A percentile compares a stretch with the other conserved stretches of the same genome.
These are phyloP conservation scores for Alloscopus bannaensis DNA, from an alignment of 2,888 invertebrate genomes.

Conservation along the genomic window DNA sequence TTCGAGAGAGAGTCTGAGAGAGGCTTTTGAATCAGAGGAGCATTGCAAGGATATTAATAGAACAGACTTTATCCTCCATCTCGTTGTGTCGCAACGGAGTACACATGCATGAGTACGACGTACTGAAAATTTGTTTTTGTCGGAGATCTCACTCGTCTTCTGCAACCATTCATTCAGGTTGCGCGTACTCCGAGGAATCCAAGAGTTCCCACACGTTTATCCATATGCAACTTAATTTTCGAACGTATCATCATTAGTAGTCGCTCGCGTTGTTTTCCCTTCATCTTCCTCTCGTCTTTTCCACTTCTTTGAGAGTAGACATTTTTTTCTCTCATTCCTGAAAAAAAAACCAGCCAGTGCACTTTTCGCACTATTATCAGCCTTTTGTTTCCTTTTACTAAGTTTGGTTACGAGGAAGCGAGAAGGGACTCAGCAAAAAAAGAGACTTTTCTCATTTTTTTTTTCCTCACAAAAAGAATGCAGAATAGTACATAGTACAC, in stretches of 20 bases:
- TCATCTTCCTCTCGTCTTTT: background rate
- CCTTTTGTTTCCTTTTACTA: constrained; percentile 51
- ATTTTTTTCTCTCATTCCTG: constrained; percentile 18
- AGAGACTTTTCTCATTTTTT: background rate
- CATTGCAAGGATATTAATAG: constrained; percentile 61
- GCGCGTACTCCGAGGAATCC: no score
- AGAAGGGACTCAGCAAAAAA: background rate
- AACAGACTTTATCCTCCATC: constrained; percentile 60
- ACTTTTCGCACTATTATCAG: constrained; percentile 27
- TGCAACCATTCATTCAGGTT: constrained; percentile 51
- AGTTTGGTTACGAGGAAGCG: constrained; percentile 40
- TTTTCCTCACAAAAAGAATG: no score
- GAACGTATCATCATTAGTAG: background rate
- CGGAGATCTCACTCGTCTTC: no score
- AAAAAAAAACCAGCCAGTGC: constrained; percentile 1
- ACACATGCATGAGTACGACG: no score
- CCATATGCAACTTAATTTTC: no score
- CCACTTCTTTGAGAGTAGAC: constrained; percentile 10
- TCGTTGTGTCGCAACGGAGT: no score
- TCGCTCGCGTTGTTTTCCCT: background rate
- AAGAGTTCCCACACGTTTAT: no score
- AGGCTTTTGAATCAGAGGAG: no score
- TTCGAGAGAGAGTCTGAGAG: no score
- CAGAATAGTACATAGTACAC: no score
- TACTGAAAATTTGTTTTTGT: no score